Conservation (phyloP, 2,797 vertebrate species). For the Eidolon dupreanum region DNA sequence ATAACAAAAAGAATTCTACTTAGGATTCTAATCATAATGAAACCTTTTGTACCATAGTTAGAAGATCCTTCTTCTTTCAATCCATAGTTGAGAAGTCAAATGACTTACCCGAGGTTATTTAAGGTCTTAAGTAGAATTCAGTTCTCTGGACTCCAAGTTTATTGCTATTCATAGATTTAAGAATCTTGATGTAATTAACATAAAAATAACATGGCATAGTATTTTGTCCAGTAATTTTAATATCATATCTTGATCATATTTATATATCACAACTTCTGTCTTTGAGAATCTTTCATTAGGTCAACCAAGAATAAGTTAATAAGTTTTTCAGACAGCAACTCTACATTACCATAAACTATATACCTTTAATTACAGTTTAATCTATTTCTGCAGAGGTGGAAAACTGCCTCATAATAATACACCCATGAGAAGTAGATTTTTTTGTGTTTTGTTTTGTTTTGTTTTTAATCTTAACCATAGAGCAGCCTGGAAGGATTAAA, state of each 20-base stretch:
- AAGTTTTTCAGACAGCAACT: background rate
- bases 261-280: background rate
- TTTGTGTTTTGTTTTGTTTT: background rate
- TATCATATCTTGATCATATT: background rate
- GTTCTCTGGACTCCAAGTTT: background rate
- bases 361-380: background rate
- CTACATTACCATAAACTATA: background rate
- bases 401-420: background rate
- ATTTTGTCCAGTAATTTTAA: background rate
- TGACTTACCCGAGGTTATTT: background rate
- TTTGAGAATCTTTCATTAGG: background rate
- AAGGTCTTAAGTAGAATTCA: constrained; percentile 6
- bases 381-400: background rate
- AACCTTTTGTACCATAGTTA: background rate
- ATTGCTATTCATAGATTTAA: constrained; percentile 6
- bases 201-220: background rate
- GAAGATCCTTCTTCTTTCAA: background rate
- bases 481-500: background rate
- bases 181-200: background rate
- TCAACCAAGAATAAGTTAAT: background rate
- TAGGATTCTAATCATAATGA: background rate
- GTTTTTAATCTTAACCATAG: background rate
- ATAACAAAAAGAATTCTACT: background rate
- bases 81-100: constrained; percentile 28
- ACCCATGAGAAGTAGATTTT: background rate